Evolutionary conservation across 1,140 invertebrate genomes (phyloP).

Genomic region (Helicorthomorpha holstii): DNA sequence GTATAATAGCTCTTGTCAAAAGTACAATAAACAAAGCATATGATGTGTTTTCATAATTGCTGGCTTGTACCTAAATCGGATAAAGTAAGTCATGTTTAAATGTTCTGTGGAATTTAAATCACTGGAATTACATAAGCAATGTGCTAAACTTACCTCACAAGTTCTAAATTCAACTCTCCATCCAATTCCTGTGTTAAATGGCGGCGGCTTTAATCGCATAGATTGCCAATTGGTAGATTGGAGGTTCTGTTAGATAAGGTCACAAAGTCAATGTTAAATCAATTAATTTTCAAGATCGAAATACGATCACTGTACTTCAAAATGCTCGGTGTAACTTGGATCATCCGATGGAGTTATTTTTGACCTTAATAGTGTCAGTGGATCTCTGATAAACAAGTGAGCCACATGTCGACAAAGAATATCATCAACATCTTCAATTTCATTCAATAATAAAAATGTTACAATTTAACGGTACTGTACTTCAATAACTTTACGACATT

Average conservation of each 20-base stretch:
- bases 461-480: conserved; percentile 32
- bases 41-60: conserved; percentile 99
- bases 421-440: conserved; percentile 62
- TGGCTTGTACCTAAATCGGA: conserved; percentile 86
- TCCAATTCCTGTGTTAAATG: conserved; percentile 83
- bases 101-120: no score
- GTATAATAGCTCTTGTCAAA: conserved; percentile 88
- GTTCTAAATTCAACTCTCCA: conserved; percentile 99
- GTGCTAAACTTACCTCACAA: conserved; percentile 50
- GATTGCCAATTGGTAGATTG: conserved; percentile 99
- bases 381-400: conserved; percentile 96
- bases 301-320: no score
- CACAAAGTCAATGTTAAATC: no score
- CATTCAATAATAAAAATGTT: not conserved
- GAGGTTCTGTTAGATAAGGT: no score
- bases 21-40: conserved; percentile 97
- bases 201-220: conserved; percentile 98
- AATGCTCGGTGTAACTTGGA: conserved; percentile 87
- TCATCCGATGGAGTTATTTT: conserved; percentile 93
- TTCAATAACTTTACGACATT: conserved; percentile 33
- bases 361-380: conserved; percentile 88
- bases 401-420: conserved; percentile 85
- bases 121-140: no score
- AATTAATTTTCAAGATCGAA: no score
- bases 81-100: no score